phyloP scores from a whole-genome alignment of 2,888 invertebrate species.

The Nemoura dubitans region DNA sequence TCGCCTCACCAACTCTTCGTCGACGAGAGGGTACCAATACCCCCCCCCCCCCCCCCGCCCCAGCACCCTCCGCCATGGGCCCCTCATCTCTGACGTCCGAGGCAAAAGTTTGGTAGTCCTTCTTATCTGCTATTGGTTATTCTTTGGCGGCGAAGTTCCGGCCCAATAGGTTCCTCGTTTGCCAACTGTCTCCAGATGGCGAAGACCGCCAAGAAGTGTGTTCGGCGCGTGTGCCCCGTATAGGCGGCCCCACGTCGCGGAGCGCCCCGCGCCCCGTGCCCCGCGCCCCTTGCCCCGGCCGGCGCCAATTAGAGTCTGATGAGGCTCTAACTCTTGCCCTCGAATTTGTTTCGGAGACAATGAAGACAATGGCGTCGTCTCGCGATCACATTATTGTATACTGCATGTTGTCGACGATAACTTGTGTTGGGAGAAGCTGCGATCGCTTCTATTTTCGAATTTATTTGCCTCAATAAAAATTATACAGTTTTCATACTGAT shows the following conservation, averaged over 20 bases:
- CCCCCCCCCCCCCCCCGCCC: too few species aligned
- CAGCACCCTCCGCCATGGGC: neutral
- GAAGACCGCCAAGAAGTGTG: slow-evolving; percentile 47
- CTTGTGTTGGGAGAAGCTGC: too few species aligned
- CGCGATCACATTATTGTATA: too few species aligned
- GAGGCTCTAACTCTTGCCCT: neutral
- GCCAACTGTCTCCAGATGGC: slow-evolving; percentile 50
- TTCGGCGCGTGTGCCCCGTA: slow-evolving; percentile 46
- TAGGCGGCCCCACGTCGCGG: neutral
- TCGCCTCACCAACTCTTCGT: slow-evolving; percentile 32
- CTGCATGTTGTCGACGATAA: too few species aligned
- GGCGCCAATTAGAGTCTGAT: too few species aligned
- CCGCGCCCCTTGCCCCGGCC: too few species aligned
- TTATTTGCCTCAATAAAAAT: too few species aligned
- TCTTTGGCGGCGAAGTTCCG: slow-evolving; percentile 47
- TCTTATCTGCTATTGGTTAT: slow-evolving; percentile 34
- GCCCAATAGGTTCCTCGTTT: slow-evolving; percentile 47
- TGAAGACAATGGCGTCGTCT: neutral
- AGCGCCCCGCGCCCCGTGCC: neutral
- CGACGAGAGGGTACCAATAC: neutral
- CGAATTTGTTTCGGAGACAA: neutral
- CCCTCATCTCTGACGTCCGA: neutral
- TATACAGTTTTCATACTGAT: too few species aligned
- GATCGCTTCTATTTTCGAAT: too few species aligned
- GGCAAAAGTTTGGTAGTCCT: slow-evolving; percentile 27